Evolutionary conservation across 1,140 invertebrate species (phyloP).

Genomic region (Calliphora vicina): DNA sequence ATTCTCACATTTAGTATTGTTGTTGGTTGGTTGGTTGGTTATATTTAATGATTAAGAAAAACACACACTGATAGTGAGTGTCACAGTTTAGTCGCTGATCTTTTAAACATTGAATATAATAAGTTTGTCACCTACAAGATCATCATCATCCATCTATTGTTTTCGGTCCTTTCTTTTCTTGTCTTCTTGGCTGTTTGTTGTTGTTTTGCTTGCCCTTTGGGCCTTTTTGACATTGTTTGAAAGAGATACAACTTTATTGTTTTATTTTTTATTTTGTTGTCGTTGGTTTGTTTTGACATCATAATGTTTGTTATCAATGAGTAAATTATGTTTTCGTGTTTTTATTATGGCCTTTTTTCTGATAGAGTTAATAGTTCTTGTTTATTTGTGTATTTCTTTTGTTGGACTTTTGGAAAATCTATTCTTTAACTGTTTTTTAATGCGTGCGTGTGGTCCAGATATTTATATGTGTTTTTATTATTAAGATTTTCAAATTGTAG

Average conservation of each 20-base stretch:
- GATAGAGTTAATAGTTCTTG: constrained; percentile 24
- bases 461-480: background rate
- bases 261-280: background rate
- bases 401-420: background rate
- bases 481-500: too few species aligned
- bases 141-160: constrained; percentile 11
- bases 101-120: constrained; percentile 45
- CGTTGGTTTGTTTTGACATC: constrained; percentile 19
- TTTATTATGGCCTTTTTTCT: background rate
- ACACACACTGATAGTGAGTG: constrained; percentile 2
- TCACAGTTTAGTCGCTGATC: constrained; percentile 10
- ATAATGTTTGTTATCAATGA: constrained; percentile 31
- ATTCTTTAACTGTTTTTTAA: constrained; percentile 8
- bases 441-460: constrained; percentile 7
- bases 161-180: background rate
- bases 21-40: background rate
- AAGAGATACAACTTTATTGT: background rate
- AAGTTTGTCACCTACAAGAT: constrained; percentile 56
- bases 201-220: background rate
- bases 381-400: background rate
- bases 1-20: background rate
- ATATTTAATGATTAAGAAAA: too few species aligned
- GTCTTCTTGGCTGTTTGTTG: background rate
- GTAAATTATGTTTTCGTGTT: constrained; percentile 34
- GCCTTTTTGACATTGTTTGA: background rate